A percentile compares a stretch with the other conserved stretches of the same genome.
phyloP scores from a whole-genome alignment of 2,797 vertebrate genomes.

The Chloroceryle inda region DNA sequence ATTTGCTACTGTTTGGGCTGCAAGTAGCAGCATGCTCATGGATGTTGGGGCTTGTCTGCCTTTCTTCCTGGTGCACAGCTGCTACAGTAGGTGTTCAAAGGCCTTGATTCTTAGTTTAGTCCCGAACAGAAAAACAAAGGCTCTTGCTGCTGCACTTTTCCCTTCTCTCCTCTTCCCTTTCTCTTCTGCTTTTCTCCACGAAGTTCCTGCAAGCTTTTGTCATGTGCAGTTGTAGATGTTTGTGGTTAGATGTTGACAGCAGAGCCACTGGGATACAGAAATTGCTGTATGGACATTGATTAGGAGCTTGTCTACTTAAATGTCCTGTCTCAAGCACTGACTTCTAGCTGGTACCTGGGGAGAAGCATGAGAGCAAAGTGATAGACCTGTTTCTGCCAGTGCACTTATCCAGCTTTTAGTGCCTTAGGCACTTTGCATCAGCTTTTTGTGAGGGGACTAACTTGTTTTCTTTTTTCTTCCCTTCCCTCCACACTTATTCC shows the following conservation, averaged over 20 bases:
- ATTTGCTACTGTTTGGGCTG: background rate
- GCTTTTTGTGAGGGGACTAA: background rate
- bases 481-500: background rate
- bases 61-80: background rate
- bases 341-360: background rate
- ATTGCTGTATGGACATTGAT: background rate
- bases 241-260: background rate
- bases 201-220: background rate
- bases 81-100: background rate
- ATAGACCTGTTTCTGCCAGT: background rate
- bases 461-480: background rate
- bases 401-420: background rate
- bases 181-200: background rate
- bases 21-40: background rate
- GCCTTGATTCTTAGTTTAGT: background rate
- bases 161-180: background rate
- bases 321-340: background rate
- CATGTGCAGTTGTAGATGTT: background rate
- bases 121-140: background rate
- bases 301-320: background rate
- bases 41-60: background rate
- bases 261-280: background rate
- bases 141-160: background rate
- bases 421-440: background rate
- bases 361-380: background rate